These are phyloP conservation scores for Nomada goodeniana DNA, from an alignment of 2,888 invertebrate genomes.

Conservation along the genomic window DNA sequence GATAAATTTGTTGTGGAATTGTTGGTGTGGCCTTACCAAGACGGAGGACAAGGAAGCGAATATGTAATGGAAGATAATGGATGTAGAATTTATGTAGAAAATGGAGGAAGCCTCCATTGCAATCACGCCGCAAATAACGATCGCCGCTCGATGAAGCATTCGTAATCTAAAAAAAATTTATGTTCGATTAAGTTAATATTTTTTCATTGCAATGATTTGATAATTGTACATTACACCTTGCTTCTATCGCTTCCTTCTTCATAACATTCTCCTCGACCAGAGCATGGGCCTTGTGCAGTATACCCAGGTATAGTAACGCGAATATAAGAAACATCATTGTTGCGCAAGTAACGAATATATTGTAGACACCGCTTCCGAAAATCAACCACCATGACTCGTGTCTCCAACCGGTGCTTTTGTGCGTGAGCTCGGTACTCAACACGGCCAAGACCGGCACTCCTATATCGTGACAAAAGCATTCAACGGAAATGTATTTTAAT, in stretches of 20 bases:
- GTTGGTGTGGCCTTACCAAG: constrained; percentile 85
- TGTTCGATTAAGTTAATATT: not conserved
- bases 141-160: constrained; percentile 87
- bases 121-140: constrained; percentile 87
- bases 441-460: constrained; percentile 89
- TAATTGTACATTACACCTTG: constrained; percentile 75
- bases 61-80: constrained; percentile 87
- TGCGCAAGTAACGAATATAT: constrained; percentile 89
- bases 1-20: not conserved
- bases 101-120: constrained; percentile 87
- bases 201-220: not conserved
- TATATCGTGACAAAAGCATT: constrained; percentile 67
- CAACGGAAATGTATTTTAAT: not conserved
- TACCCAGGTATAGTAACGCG: constrained; percentile 88
- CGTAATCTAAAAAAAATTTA: constrained; percentile 85
- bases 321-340: constrained; percentile 89
- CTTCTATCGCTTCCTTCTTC: constrained; percentile 80
- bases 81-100: constrained; percentile 87
- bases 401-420: constrained; percentile 87
- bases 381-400: constrained; percentile 89
- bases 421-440: constrained; percentile 88
- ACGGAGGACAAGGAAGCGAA: constrained; percentile 86
- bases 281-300: constrained; percentile 84
- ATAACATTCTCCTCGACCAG: constrained; percentile 79
- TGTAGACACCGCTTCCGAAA: constrained; percentile 86